Conservation (phyloP, 2,113 vertebrate species). For the Terrapene triunguis region DNA sequence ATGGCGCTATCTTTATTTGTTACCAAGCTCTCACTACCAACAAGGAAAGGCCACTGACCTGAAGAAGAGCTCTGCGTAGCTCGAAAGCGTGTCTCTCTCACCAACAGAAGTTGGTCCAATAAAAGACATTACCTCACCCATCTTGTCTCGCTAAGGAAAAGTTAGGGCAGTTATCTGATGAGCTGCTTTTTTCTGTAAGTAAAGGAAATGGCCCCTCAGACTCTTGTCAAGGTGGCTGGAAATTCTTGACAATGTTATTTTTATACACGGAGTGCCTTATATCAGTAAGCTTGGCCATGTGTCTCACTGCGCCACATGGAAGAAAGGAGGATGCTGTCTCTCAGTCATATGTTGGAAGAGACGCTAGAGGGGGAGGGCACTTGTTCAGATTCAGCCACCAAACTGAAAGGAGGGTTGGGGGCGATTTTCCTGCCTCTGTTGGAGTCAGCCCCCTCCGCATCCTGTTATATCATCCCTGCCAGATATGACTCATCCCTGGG, state of each 20-base stretch:
- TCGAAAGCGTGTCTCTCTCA: not conserved
- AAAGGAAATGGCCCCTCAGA: not conserved
- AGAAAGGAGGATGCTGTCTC: not conserved
- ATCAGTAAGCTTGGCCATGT: not conserved
- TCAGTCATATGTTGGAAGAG: fast-evolving
- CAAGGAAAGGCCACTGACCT: not conserved
- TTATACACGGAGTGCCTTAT: fast-evolving
- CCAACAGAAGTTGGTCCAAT: not conserved
- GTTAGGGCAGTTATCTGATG: not conserved
- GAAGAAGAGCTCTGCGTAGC: not conserved
- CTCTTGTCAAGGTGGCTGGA: not conserved
- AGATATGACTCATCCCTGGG: slow-evolving; percentile 62
- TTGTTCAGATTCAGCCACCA: not conserved
- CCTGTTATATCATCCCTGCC: slow-evolving; percentile 58
- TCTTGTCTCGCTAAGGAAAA: not conserved
- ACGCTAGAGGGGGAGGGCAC: not conserved
- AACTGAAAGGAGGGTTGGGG: not conserved
- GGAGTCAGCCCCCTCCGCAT: slow-evolving; percentile 38
- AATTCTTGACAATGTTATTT: not conserved
- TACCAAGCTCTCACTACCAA: not conserved
- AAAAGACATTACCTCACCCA: not conserved
- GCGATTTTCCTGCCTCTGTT: not conserved
- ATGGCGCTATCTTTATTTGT: not conserved
- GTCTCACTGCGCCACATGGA: not conserved
- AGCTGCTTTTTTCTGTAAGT: not conserved